These are phyloP conservation scores for Synanceia verrucosa DNA, from an alignment of 2,797 vertebrate genomes.

Conservation along the genomic window DNA sequence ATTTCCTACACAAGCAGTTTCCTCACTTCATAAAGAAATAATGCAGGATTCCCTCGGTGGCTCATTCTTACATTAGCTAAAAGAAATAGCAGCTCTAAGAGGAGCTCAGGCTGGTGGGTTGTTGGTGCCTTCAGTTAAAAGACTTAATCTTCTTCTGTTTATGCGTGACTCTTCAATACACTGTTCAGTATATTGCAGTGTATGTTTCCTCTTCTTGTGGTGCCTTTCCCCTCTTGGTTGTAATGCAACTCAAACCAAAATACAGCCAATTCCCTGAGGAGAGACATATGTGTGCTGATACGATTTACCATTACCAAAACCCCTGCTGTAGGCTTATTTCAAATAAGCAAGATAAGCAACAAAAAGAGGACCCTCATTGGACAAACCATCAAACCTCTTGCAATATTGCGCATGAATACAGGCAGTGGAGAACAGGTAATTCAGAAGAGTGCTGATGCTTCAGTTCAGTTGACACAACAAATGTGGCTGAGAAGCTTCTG, in stretches of 20 bases:
- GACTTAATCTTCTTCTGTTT: slow-evolving; percentile 10
- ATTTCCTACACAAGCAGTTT: slow-evolving; percentile 5
- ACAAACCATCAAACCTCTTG: slow-evolving; percentile 20
- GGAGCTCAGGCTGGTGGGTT: background rate
- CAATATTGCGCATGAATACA: slow-evolving; percentile 15
- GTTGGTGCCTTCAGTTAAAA: slow-evolving; percentile 25
- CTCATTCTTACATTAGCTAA: slow-evolving; percentile 28
- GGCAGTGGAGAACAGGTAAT: slow-evolving; percentile 2
- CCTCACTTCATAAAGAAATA: slow-evolving; percentile 36
- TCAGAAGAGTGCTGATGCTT: slow-evolving; percentile 24
- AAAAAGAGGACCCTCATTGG: slow-evolving; percentile 3
- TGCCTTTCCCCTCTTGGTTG: background rate
- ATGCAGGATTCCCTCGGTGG: slow-evolving; percentile 15
- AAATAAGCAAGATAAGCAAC: slow-evolving; percentile 41
- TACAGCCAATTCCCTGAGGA: slow-evolving; percentile 9
- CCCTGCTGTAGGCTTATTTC: slow-evolving; percentile 19
- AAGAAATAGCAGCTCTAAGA: slow-evolving; percentile 23
- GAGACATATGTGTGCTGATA: slow-evolving; percentile 23
- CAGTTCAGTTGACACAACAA: slow-evolving; percentile 9
- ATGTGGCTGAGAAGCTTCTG: background rate
- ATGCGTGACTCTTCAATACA: slow-evolving; percentile 12
- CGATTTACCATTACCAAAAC: slow-evolving; percentile 14
- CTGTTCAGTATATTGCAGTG: background rate
- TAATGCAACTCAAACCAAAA: slow-evolving; percentile 25
- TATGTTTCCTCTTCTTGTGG: background rate